A percentile compares a stretch with the other conserved stretches of the same genome.
phyloP scores from a whole-genome alignment of 2,888 invertebrate species.

The Aelia acuminata region DNA sequence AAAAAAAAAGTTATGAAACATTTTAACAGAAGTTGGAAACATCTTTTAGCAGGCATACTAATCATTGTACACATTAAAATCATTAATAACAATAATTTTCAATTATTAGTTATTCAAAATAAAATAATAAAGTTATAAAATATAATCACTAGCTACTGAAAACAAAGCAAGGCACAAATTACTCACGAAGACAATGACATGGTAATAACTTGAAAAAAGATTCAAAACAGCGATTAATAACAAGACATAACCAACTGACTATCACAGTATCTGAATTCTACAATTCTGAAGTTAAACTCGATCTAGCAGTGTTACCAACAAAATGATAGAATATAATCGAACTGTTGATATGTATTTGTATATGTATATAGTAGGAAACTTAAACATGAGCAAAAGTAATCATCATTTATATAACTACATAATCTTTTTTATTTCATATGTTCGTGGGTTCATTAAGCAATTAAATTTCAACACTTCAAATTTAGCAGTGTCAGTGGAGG shows the following conservation, averaged over 20 bases:
- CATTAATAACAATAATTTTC: not conserved
- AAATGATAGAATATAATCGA: not conserved
- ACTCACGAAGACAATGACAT: conserved; percentile 29
- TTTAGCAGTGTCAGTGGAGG: too few species aligned
- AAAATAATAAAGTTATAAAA: too few species aligned
- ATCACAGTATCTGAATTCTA: not conserved
- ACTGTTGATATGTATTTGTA: not conserved
- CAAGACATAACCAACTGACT: not conserved
- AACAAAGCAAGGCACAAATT: not conserved
- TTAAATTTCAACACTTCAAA: too few species aligned
- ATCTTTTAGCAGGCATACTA: not conserved
- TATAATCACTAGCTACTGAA: too few species aligned
- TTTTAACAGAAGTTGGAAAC: not conserved
- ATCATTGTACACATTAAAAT: not conserved
- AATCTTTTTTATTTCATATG: not conserved
- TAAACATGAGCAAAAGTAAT: not conserved
- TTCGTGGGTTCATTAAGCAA: not conserved
- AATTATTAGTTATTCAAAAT: too few species aligned
- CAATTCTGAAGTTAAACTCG: too few species aligned
- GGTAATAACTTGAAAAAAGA: not conserved
- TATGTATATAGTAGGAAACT: too few species aligned
- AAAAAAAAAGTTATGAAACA: not conserved
- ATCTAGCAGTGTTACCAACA: not conserved
- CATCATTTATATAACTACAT: not conserved
- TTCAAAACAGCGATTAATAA: not conserved